A percentile compares a stretch with the other conserved stretches of the same genome.
Conservation (phyloP, 2,888 invertebrate species). For the Syrphus vitripennis region DNA sequence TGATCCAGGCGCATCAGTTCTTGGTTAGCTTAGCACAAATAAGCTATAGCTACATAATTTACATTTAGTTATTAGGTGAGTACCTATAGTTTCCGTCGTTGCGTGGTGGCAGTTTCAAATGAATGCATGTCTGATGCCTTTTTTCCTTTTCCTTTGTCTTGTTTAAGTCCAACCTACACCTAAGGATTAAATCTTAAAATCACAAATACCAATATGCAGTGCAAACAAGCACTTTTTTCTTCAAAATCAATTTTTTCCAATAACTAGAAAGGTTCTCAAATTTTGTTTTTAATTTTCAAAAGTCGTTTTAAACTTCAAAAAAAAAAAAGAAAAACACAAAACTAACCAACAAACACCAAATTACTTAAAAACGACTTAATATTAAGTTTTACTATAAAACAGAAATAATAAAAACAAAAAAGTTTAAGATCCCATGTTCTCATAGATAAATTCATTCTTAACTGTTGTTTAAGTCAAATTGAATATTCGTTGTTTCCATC, state of each 20-base stretch:
- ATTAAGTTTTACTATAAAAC: background rate
- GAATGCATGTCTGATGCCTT: constrained; percentile 42
- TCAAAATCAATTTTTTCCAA: no score
- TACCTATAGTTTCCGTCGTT: constrained; percentile 10
- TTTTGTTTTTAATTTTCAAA: no score
- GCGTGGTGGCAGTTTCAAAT: no score
- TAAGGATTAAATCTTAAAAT: no score
- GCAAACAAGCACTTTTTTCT: no score
- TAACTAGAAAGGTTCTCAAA: no score
- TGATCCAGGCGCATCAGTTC: constrained; percentile 38
- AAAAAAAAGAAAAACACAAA: background rate
- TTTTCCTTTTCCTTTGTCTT: no score
- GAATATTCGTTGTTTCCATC: constrained; percentile 14
- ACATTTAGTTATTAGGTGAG: background rate
- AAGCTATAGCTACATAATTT: background rate
- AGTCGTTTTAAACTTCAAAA: background rate
- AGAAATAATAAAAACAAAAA: background rate
- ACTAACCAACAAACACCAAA: constrained; percentile 2
- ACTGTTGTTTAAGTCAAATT: constrained; percentile 25
- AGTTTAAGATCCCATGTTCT: background rate
- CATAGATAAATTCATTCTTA: constrained; percentile 7
- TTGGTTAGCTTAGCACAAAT: constrained; percentile 4
- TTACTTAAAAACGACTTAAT: background rate
- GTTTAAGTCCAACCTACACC: no score
- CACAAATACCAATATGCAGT: no score